A percentile compares a stretch with the other conserved stretches of the same genome.
These are phyloP conservation scores for Nematopogon swammerdamellus DNA, from an alignment of 2,888 invertebrate species.

Conservation along the genomic window DNA sequence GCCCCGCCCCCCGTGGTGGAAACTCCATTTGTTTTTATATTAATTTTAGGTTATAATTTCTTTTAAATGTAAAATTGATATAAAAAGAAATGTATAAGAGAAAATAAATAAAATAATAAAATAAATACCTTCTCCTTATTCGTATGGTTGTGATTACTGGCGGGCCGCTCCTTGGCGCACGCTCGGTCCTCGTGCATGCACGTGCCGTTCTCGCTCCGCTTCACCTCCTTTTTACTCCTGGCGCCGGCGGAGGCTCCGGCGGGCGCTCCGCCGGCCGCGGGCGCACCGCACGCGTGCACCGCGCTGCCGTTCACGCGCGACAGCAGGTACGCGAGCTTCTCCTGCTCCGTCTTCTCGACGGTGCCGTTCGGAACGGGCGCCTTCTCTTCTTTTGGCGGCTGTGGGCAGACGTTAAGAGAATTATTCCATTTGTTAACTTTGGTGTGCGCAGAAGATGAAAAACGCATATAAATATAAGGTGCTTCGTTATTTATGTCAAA, in stretches of 20 bases:
- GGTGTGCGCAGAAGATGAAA: no score
- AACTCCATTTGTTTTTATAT: no score
- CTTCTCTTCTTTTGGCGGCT: background rate
- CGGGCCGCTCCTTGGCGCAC: background rate
- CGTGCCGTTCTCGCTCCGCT: slow-evolving; percentile 21
- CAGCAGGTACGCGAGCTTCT: no score
- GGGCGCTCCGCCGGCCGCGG: slow-evolving; percentile 13
- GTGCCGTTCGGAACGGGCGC: background rate
- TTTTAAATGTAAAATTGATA: no score
- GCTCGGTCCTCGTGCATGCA: slow-evolving; percentile 20
- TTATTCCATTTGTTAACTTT: no score
- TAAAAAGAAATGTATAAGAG: no score
- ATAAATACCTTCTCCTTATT: background rate
- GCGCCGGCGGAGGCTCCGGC: background rate
- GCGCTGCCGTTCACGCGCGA: slow-evolving; percentile 12
- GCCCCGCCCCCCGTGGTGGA: no score
- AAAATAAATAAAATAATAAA: no score
- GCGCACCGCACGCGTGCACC: slow-evolving; percentile 13
- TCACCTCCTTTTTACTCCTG: slow-evolving; percentile 2
- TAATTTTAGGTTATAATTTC: no score
- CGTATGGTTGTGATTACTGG: background rate
- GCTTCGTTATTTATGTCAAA: no score
- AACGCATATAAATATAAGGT: no score
- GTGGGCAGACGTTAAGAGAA: background rate
- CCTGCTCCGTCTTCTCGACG: background rate